phyloP scores from a whole-genome alignment of 2,797 vertebrate genomes.

The Limnodromus scolopaceus region DNA sequence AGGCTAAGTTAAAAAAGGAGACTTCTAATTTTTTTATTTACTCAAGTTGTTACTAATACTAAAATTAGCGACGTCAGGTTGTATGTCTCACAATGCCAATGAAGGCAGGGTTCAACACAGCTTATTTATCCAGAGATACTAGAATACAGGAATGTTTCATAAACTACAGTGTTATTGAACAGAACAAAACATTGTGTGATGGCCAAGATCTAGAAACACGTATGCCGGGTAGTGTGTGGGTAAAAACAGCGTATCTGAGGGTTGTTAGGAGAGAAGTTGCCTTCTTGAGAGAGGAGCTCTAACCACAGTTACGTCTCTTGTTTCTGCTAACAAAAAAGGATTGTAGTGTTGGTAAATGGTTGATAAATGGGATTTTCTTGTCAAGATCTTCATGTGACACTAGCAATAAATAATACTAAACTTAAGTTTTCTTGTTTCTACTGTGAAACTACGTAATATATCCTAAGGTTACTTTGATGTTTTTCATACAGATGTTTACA shows the following conservation, averaged over 20 bases:
- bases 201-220: not conserved
- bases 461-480: not conserved
- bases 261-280: not conserved
- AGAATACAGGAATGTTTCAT: not conserved
- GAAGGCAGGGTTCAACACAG: not conserved
- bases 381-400: not conserved
- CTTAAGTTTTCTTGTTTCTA: not conserved
- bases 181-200: not conserved
- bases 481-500: not conserved
- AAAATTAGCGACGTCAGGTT: not conserved
- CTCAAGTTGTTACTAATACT: not conserved
- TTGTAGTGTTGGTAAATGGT: not conserved
- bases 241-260: fast-evolving
- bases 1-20: not conserved
- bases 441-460: not conserved
- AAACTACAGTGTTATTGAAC: not conserved
- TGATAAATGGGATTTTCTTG: not conserved
- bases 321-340: not conserved
- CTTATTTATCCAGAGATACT: not conserved
- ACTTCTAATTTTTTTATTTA: not conserved
- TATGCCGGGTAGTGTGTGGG: not conserved
- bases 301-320: not conserved
- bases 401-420: not conserved
- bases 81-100: not conserved
- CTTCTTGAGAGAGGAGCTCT: not conserved